Base-by-base conservation (phyloP, 2,888 invertebrate species). In the Rotaria magnacalcarata region DNA sequence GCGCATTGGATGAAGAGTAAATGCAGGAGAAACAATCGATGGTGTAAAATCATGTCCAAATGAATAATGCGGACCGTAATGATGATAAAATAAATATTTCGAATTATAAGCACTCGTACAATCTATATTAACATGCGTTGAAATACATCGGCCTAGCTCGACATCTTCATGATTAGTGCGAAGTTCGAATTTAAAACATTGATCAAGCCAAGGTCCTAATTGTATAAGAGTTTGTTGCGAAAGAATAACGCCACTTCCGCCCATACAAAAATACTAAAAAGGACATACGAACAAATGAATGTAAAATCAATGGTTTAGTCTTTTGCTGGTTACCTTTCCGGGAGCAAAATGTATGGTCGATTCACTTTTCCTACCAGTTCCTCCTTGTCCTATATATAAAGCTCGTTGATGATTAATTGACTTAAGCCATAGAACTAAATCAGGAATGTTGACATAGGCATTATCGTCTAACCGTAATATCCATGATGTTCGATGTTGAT, bases 181-280 rank as follows among this genome's bases (percentile, higher is more conserved):
- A 80, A 80, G 7, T 80, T 43, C 47, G 4, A 3, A 8, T 16
- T 67, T 34, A 14, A 47, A 80, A 80, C 80, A 80, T 10, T 47
- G 24, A 47, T 80, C 80, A n/a, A 80, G 47, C 47, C 47, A 47
- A 47, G 80, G 80, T 41, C 80, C 80, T 10, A 80, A 14, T 47
- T 80, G 10, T 6, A n/a, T 24, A n/a, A 80, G 24, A 47, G 80
- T 80, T 14, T 11, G 2, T 80, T 80, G 80, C 0, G 80, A 80
- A 11, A 80, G 14, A 14, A 80, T 80, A 4, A 80, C 10, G 19
- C 80, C 80, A n/a, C 47, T 47, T 10, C 80, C 80, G 2, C 80
- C 80, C 80, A 80, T 80, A 80, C 80, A 80, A 47, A 80, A 80
- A 80, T 80, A 80, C 67, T 67, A 67, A 34, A 67, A 56, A 24